Base-by-base conservation (phyloP, 2,888 invertebrate genomes). In the Eupsilia transversa region DNA sequence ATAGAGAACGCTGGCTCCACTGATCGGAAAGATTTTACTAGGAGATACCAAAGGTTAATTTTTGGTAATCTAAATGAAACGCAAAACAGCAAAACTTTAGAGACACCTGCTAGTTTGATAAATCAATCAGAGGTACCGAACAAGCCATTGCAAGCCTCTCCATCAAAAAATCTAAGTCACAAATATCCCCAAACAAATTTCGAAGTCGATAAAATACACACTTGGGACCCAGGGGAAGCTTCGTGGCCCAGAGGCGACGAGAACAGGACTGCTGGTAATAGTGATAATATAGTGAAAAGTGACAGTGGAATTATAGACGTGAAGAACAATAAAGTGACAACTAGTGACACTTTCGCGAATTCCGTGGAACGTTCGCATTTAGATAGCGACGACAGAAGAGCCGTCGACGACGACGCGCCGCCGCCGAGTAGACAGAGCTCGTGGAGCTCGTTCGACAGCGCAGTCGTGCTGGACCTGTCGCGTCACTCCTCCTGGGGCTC, bases 401-500 rank as follows among this genome's bases (percentile, higher is more conserved):
- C 85, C 56, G 86, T 73, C 77, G 93, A 93, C 83, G 91, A 93
- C 56, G 92, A 93, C 33, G 92, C 92, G 85, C 90, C 93, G 89
- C 92, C 95, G 87, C 91, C 95, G 84, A 94, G 96, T 84, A 94
- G 98, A 49, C 98, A 98, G 92, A 98, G 97, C 93, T 98, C 98
- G 66, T 98, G 98, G 98, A 97, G 97, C 90, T 97, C 97, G 49
- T 97, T 97, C 91, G 98, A 98, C 93, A 98, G 98, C 91, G 98
- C 98, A 41, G 97, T 98, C 52, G 97, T 97, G 64, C 95, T 97
- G 79, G 98, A 98, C 86, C 97, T 97, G 46, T 98, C 98, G 75
- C 97, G 98, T 17, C 98, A 98, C 91, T 97, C 98, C 84, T 98
- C 98, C 57, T 98, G 98, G 98, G 98, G 98, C 77, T 98, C 98